phyloP scores from a whole-genome alignment of 2,113 vertebrate species.

The Elanus axillaris region DNA sequence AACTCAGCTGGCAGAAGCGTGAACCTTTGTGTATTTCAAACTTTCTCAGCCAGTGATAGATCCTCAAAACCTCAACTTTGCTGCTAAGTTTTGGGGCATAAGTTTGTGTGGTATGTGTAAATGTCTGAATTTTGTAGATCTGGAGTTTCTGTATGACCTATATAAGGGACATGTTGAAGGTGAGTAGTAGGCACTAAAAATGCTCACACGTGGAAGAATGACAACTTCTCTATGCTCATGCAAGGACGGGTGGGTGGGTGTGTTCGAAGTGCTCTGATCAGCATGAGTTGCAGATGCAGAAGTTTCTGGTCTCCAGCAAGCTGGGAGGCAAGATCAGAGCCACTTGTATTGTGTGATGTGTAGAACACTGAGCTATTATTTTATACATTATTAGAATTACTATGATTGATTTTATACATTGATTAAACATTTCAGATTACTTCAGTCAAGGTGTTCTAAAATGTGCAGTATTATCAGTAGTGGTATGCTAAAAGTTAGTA shows the following conservation, averaged over 20 bases:
- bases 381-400: too few species aligned
- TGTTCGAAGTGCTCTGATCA: not conserved
- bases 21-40: not conserved
- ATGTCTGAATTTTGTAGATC: not conserved
- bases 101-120: not conserved
- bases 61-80: not conserved
- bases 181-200: not conserved
- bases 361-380: not conserved
- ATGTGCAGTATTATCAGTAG: not conserved
- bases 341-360: too few species aligned
- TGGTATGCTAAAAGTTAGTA: not conserved
- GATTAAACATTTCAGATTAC: not conserved
- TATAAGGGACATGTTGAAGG: not conserved
- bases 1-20: rapidly evolving
- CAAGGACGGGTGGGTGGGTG: not conserved
- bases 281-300: not conserved
- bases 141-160: not conserved
- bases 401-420: not conserved
- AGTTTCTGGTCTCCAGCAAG: not conserved
- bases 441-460: not conserved
- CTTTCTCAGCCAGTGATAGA: not conserved
- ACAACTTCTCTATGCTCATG: not conserved
- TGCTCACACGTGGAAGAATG: not conserved
- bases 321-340: too few species aligned
- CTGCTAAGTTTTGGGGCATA: not conserved